Evolutionary conservation across 2,888 invertebrate genomes (phyloP).

Genomic region (Phengaris alcon): DNA sequence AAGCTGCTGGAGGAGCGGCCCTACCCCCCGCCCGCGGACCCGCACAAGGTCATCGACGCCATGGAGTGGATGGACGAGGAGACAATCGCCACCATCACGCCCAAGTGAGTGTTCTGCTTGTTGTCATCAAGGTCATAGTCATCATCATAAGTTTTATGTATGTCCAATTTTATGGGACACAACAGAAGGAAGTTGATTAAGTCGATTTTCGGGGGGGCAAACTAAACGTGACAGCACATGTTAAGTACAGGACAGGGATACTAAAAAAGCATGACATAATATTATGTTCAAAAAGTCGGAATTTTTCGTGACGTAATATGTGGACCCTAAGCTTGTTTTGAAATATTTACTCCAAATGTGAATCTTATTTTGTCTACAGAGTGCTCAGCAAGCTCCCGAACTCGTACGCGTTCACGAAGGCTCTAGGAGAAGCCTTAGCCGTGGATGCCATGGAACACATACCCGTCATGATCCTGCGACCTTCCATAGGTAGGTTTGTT

Average conservation of each 20-base stretch:
- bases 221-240: no score
- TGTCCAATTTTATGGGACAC: no score
- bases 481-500: conserved; percentile 87
- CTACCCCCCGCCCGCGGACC: conserved; percentile 90
- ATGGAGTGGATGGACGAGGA: conserved; percentile 90
- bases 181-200: no score
- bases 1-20: conserved; percentile 89
- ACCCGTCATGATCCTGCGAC: conserved; percentile 89
- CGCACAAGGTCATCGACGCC: conserved; percentile 85
- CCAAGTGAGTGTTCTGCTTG: conserved; percentile 52
- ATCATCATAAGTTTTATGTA: no score
- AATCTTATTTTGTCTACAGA: conserved; percentile 55
- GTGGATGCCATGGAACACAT: conserved; percentile 87
- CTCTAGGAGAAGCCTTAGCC: conserved; percentile 90
- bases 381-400: conserved; percentile 89
- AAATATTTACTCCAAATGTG: no score
- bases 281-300: no score
- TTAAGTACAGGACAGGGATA: no score
- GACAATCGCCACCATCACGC: conserved; percentile 63
- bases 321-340: no score
- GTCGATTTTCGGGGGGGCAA: no score
- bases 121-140: background rate
- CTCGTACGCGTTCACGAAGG: conserved; percentile 96
- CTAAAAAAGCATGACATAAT: no score
- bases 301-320: no score